These are phyloP conservation scores for Labeo calbasu DNA, from an alignment of 2,797 vertebrate genomes.

Conservation along the genomic window DNA sequence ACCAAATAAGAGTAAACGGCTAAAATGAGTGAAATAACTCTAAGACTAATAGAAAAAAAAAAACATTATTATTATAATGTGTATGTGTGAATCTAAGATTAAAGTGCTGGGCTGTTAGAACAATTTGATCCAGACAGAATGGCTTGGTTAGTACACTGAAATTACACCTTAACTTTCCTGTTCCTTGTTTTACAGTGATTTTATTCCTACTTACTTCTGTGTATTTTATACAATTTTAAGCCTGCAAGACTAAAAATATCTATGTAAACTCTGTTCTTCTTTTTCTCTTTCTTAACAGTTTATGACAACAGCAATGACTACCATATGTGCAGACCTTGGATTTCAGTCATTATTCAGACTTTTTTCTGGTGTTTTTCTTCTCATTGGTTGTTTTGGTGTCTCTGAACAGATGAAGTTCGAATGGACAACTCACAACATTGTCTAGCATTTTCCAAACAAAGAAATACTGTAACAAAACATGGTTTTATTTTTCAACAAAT, in stretches of 20 bases:
- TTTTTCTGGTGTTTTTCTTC: constrained; percentile 56
- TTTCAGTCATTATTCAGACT: not conserved
- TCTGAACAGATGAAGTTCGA: not conserved
- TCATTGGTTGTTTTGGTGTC: not conserved
- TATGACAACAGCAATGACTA: not conserved
- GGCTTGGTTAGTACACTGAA: not conserved
- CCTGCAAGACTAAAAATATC: not conserved
- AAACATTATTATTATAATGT: too few species aligned
- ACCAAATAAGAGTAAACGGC: not conserved
- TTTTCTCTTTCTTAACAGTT: not conserved
- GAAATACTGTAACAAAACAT: not conserved
- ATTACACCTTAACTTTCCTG: not conserved
- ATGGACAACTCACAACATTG: not conserved
- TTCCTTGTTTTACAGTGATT: not conserved
- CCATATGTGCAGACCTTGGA: not conserved
- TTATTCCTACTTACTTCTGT: not conserved
- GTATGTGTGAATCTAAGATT: not conserved
- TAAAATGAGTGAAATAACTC: not conserved
- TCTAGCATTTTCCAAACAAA: not conserved
- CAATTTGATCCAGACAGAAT: not conserved
- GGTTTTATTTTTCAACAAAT: not conserved
- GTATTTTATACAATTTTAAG: not conserved
- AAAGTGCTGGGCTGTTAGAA: not conserved
- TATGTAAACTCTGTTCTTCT: not conserved
- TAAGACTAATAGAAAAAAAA: too few species aligned